Evolutionary conservation across 2,113 vertebrate genomes (phyloP).

Genomic region (Colius striatus): DNA sequence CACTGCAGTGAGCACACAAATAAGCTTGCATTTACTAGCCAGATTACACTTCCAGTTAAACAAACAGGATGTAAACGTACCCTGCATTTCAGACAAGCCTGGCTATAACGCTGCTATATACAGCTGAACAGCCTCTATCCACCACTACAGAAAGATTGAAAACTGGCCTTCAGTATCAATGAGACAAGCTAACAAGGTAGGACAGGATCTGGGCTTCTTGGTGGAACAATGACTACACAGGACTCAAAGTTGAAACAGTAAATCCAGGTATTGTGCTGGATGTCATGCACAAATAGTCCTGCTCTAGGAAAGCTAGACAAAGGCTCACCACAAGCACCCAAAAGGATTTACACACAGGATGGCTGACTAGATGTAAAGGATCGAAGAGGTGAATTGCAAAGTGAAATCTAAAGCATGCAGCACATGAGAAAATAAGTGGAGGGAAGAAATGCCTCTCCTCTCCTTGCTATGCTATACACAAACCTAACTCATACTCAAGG

Average conservation of each 20-base stretch:
- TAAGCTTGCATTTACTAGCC: not conserved
- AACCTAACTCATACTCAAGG: not conserved
- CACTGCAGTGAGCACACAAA: not conserved
- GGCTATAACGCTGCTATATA: rapidly evolving
- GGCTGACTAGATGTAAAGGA: not conserved
- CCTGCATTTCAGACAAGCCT: not conserved
- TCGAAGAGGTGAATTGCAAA: not conserved
- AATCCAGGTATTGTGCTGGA: not conserved
- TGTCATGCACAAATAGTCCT: not conserved
- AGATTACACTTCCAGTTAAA: not conserved
- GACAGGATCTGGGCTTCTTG: not conserved
- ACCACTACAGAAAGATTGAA: not conserved
- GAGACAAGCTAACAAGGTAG: not conserved
- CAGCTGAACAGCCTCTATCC: rapidly evolving
- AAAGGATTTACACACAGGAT: not conserved
- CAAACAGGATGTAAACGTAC: not conserved
- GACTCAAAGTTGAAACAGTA: not conserved
- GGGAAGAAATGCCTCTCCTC: not conserved
- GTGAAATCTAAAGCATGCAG: not conserved
- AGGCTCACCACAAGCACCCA: not conserved
- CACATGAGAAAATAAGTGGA: not conserved
- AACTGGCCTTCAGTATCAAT: rapidly evolving
- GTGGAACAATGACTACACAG: not conserved
- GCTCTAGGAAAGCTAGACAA: not conserved
- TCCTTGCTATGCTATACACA: rapidly evolving